These are phyloP conservation scores for Galaxias olidus DNA, from an alignment of 2,797 vertebrate genomes.

Conservation along the genomic window DNA sequence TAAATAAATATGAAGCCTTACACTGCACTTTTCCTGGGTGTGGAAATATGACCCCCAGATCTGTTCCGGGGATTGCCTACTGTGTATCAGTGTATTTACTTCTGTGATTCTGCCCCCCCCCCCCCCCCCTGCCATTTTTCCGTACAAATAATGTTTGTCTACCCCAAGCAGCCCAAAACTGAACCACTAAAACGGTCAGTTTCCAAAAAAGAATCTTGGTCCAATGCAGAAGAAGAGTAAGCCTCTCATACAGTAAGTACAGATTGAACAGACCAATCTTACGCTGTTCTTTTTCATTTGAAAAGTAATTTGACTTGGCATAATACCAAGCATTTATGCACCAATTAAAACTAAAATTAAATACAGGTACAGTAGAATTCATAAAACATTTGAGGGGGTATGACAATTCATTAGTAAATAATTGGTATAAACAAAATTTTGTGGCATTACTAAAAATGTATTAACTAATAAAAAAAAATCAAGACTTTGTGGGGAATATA, in stretches of 20 bases:
- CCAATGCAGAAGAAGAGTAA: too few relatives aligned
- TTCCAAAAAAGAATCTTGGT: too few relatives aligned
- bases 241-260: too few relatives aligned
- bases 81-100: constrained; percentile 37
- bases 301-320: constrained; percentile 17
- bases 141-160: constrained; percentile 34
- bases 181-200: too few relatives aligned
- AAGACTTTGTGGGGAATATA: constrained; percentile 15
- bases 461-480: constrained; percentile 9
- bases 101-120: too few relatives aligned
- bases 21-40: constrained; percentile 77
- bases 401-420: constrained; percentile 10
- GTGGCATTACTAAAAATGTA: constrained; percentile 25
- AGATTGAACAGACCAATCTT: too few relatives aligned
- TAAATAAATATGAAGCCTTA: constrained; percentile 81
- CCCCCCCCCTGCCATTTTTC: constrained; percentile 32
- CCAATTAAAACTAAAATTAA: constrained; percentile 18
- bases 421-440: constrained; percentile 34
- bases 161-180: constrained; percentile 45
- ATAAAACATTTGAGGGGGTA: constrained; percentile 22
- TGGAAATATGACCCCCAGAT: constrained; percentile 52
- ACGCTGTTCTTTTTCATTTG: constrained; percentile 42
- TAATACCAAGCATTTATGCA: constrained; percentile 9
- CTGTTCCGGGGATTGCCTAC: constrained; percentile 68
- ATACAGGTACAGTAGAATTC: constrained; percentile 27